A percentile compares a stretch with the other conserved stretches of the same genome.
phyloP scores from a whole-genome alignment of 1,140 invertebrate genomes.

The Hypsibius dujardini region DNA sequence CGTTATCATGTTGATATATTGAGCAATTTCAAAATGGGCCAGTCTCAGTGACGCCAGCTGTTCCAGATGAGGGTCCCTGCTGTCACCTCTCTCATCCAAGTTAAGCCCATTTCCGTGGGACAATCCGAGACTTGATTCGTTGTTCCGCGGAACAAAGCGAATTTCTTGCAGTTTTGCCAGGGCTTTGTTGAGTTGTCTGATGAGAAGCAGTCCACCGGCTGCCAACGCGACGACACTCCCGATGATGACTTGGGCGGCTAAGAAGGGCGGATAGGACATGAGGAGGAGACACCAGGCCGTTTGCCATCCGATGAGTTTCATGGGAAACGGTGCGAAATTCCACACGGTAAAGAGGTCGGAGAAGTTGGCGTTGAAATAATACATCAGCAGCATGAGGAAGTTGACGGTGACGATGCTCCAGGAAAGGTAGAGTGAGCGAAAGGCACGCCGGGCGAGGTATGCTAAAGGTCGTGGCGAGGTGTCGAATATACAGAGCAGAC shows the following conservation, averaged over 20 bases:
- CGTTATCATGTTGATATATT: no score
- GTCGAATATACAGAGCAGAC: background rate
- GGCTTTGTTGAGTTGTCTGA: background rate
- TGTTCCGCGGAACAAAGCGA: no score
- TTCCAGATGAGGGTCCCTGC: no score
- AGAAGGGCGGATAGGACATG: background rate
- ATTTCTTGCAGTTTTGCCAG: background rate
- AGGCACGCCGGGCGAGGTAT: background rate
- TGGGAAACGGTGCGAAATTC: conserved; percentile 1
- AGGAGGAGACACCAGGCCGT: background rate
- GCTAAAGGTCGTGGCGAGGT: background rate
- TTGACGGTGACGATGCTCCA: background rate
- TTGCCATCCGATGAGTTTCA: background rate
- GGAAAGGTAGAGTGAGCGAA: background rate
- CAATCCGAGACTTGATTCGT: no score
- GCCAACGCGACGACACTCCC: background rate
- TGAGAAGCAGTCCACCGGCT: background rate
- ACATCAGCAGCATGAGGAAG: background rate
- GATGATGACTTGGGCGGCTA: background rate
- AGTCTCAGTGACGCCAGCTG: no score
- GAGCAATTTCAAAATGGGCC: no score
- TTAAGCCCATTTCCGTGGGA: no score
- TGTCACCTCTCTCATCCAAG: no score
- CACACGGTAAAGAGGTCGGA: background rate
- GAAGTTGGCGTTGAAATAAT: conserved; percentile 12